phyloP scores from a whole-genome alignment of 2,888 invertebrate species.

The Amphipoea oculea region DNA sequence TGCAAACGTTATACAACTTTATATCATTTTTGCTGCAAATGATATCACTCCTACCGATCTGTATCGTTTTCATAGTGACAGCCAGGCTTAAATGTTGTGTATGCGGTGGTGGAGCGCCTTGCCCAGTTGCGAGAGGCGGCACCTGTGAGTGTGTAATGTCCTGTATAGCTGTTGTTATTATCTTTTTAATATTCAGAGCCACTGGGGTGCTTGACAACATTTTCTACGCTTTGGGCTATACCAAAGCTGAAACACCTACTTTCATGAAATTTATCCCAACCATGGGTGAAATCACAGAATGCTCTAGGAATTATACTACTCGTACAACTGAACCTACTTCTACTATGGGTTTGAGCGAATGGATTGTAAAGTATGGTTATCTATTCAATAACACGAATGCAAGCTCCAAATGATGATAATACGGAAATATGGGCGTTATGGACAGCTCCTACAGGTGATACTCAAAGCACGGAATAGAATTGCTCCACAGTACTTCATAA shows the following conservation, averaged over 20 bases:
- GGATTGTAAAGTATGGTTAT: conserved; percentile 41
- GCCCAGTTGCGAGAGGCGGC: conserved; percentile 79
- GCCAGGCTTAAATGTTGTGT: conserved; percentile 81
- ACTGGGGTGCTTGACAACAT: conserved; percentile 83
- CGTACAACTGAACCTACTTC: conserved; percentile 32
- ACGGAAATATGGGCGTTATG: no score
- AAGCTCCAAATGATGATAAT: no score
- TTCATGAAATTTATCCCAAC: conserved; percentile 75
- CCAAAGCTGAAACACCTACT: conserved; percentile 67
- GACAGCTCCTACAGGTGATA: not conserved
- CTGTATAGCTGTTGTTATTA: conserved; percentile 75
- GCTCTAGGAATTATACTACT: conserved; percentile 75
- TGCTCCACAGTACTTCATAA: conserved; percentile 65
- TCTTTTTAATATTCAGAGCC: conserved; percentile 81
- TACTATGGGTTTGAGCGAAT: conserved; percentile 43
- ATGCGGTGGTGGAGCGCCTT: conserved; percentile 83
- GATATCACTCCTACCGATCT: conserved; percentile 83
- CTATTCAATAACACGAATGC: not conserved
- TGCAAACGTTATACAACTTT: conserved; percentile 84
- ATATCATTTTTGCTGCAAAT: conserved; percentile 83
- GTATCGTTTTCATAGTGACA: conserved; percentile 81
- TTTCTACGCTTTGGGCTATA: conserved; percentile 82
- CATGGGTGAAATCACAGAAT: conserved; percentile 79
- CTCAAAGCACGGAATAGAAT: conserved; percentile 17
- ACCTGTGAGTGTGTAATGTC: conserved; percentile 83